Conservation (phyloP, 2,113 vertebrate species). For the Pseudopipra pipra region DNA sequence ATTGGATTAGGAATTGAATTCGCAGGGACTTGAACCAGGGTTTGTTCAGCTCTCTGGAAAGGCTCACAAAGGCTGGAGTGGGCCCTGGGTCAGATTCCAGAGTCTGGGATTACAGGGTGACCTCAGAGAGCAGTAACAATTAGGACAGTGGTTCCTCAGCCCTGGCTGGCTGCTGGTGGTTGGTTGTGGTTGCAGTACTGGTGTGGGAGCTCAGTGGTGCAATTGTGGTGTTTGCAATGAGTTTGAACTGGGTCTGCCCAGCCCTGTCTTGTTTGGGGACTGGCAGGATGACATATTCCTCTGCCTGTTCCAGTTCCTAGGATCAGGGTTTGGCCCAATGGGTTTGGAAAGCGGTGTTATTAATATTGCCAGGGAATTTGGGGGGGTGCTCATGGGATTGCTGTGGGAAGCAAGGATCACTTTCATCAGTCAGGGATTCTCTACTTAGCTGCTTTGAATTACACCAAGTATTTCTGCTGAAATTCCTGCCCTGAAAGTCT, state of each 20-base stretch:
- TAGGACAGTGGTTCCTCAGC: not conserved
- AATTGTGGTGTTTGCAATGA: not conserved
- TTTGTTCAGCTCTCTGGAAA: not conserved
- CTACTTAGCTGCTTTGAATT: not conserved
- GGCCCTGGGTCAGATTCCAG: not conserved
- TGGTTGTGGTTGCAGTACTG: not conserved
- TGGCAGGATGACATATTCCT: not conserved
- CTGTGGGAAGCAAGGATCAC: not conserved
- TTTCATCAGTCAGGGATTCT: not conserved
- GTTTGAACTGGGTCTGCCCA: not conserved
- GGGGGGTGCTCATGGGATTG: not conserved
- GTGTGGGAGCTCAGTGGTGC: not conserved
- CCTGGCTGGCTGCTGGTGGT: not conserved
- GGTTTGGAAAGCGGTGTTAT: not conserved
- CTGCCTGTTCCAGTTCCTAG: not conserved
- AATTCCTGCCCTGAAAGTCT: not conserved
- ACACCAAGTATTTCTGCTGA: constrained; percentile 34
- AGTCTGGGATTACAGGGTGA: not conserved
- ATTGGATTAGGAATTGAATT: not conserved
- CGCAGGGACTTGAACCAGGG: not conserved
- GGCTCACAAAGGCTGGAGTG: not conserved
- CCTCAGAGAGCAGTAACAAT: not conserved
- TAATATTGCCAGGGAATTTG: not conserved
- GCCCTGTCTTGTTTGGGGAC: not conserved
- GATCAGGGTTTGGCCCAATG: not conserved